phyloP scores from a whole-genome alignment of 2,888 invertebrate genomes.

The Melipona beecheii region DNA sequence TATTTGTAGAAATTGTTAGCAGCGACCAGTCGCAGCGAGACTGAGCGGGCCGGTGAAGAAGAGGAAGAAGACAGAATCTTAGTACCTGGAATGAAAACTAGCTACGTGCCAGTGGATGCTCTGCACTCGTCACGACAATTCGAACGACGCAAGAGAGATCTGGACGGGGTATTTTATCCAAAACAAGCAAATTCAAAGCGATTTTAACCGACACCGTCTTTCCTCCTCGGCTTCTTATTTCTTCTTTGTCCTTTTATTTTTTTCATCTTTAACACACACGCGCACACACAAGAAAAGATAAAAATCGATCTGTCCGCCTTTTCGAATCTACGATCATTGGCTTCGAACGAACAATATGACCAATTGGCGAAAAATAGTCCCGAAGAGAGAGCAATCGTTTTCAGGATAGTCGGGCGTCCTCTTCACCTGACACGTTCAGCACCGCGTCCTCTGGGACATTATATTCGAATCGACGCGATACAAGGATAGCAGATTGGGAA shows the following conservation, averaged over 20 bases:
- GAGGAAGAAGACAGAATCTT: conserved; percentile 86
- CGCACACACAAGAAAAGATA: background rate
- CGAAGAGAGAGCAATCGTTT: conserved; percentile 43
- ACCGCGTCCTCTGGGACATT: conserved; percentile 8
- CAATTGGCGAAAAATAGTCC: conserved; percentile 28
- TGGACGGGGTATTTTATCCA: conserved; percentile 69
- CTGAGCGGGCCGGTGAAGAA: conserved; percentile 45
- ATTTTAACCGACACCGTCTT: conserved; percentile 21
- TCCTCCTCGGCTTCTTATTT: background rate
- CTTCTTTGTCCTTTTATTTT: background rate
- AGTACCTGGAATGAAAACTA: conserved; percentile 87
- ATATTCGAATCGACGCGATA: conserved; percentile 11
- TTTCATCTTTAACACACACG: background rate
- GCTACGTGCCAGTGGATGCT: conserved; percentile 86
- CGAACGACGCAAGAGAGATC: conserved; percentile 72
- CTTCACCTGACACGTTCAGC: background rate
- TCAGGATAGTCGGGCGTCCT: conserved; percentile 33
- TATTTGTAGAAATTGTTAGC: conserved; percentile 21
- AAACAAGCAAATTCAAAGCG: conserved; percentile 51
- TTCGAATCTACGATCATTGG: conserved; percentile 25
- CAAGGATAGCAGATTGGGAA: background rate
- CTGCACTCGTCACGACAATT: conserved; percentile 48
- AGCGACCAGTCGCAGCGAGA: conserved; percentile 57
- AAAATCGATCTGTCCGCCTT: background rate
- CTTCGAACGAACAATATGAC: conserved; percentile 15